Evolutionary conservation across 2,113 vertebrate species (phyloP).

Genomic region (Mirza zaza): DNA sequence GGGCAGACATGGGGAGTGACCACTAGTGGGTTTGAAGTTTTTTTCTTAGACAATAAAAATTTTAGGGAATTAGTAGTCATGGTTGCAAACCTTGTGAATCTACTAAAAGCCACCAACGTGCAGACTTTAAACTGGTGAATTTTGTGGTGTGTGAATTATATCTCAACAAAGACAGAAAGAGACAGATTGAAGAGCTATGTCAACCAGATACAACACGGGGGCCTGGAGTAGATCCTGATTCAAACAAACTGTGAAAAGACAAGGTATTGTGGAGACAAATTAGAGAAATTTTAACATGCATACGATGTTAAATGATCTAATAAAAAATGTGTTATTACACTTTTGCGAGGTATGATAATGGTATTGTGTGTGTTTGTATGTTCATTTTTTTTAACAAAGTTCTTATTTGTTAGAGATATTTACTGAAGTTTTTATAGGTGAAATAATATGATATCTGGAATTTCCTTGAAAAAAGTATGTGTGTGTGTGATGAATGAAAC

Average conservation of each 20-base stretch:
- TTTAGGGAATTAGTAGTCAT: neutral
- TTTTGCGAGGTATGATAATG: neutral
- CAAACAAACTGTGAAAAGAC: neutral
- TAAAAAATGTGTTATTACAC: neutral
- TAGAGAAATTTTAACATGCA: neutral
- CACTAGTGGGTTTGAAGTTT: neutral
- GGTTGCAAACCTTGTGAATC: neutral
- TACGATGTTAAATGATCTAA: neutral
- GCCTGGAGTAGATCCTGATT: neutral
- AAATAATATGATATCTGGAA: no score
- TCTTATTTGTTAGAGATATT: neutral
- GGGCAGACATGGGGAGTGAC: neutral
- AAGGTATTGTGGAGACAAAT: neutral
- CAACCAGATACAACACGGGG: no score
- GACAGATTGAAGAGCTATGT: neutral
- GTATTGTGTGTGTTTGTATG: neutral
- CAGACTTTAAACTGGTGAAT: neutral
- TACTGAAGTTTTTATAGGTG: neutral
- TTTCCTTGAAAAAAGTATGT: no score
- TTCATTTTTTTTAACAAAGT: neutral
- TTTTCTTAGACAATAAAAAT: neutral
- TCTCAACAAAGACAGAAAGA: neutral
- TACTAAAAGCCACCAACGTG: neutral
- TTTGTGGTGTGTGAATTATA: neutral
- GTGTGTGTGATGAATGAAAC: neutral